Evolutionary conservation across 1,140 invertebrate genomes (phyloP).

Genomic region (Elysia chlorotica): DNA sequence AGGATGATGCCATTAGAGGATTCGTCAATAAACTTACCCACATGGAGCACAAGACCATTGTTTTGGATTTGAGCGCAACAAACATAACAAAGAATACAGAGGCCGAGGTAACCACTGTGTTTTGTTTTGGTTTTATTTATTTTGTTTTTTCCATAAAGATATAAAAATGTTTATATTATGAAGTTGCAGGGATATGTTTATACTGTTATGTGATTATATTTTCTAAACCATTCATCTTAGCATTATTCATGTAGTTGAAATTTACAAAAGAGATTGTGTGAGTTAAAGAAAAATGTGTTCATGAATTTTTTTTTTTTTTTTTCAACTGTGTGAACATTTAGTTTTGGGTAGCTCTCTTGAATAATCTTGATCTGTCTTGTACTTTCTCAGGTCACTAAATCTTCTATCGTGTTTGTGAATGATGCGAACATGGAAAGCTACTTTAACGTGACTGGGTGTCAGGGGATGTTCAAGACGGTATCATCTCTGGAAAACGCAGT

Average conservation of each 20-base stretch:
- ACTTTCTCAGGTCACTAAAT: slow-evolving; percentile 25
- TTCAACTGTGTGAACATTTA: no score
- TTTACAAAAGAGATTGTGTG: background rate
- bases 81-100: slow-evolving; percentile 12
- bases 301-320: no score
- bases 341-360: no score
- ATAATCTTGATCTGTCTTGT: no score
- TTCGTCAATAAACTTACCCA: slow-evolving; percentile 17
- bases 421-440: slow-evolving; percentile 22
- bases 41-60: slow-evolving; percentile 15
- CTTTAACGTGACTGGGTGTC: slow-evolving; percentile 21
- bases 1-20: slow-evolving; percentile 13
- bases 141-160: background rate
- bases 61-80: slow-evolving; percentile 13
- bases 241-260: no score
- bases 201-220: no score
- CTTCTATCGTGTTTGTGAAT: slow-evolving; percentile 36
- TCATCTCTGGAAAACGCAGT: slow-evolving; percentile 43
- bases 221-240: no score
- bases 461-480: slow-evolving; percentile 37
- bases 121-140: background rate
- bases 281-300: background rate
- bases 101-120: slow-evolving; percentile 1
- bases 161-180: background rate
- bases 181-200: background rate